A percentile compares a stretch with the other conserved stretches of the same genome.
Conservation (phyloP, 1,140 invertebrate species). For the Drosophila seguyi region DNA sequence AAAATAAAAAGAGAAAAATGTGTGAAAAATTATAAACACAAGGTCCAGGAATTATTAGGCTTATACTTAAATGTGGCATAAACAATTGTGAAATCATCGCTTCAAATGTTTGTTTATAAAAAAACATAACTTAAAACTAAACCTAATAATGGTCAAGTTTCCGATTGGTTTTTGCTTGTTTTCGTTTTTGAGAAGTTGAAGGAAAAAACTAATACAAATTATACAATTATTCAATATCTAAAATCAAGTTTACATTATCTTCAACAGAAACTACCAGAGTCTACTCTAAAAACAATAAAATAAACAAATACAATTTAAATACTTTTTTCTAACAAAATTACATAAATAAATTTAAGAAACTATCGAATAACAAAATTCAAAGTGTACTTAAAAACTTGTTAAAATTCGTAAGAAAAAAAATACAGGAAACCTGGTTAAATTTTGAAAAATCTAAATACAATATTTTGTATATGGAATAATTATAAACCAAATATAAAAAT, state of each 20-base stretch:
- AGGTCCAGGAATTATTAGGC: slow-evolving; percentile 39
- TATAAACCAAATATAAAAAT: not conserved
- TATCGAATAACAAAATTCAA: slow-evolving; percentile 31
- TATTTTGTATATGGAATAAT: not conserved
- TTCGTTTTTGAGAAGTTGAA: slow-evolving; percentile 47
- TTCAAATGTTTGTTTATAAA: slow-evolving; percentile 34
- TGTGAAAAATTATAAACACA: slow-evolving; percentile 77
- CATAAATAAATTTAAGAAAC: slow-evolving; percentile 25
- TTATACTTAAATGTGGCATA: slow-evolving; percentile 43
- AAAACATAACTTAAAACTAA: slow-evolving; percentile 45
- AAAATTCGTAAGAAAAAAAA: slow-evolving; percentile 5
- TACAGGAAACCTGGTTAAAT: slow-evolving; percentile 5
- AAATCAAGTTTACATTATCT: slow-evolving; percentile 47
- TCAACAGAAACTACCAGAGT: slow-evolving; percentile 35
- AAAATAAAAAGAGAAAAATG: slow-evolving; percentile 76
- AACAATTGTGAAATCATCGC: slow-evolving; percentile 29
- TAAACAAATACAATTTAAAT: slow-evolving; percentile 45
- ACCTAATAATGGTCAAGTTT: slow-evolving; percentile 12
- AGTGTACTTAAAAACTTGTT: slow-evolving; percentile 13
- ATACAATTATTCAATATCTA: slow-evolving; percentile 45
- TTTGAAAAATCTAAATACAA: slow-evolving; percentile 12
- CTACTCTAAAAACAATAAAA: slow-evolving; percentile 63
- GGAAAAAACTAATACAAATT: slow-evolving; percentile 43
- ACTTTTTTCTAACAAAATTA: slow-evolving; percentile 47
- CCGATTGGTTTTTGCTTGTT: slow-evolving; percentile 7